Base-by-base conservation (phyloP, 2,113 vertebrate species). In the Sebastes schlegelii region DNA sequence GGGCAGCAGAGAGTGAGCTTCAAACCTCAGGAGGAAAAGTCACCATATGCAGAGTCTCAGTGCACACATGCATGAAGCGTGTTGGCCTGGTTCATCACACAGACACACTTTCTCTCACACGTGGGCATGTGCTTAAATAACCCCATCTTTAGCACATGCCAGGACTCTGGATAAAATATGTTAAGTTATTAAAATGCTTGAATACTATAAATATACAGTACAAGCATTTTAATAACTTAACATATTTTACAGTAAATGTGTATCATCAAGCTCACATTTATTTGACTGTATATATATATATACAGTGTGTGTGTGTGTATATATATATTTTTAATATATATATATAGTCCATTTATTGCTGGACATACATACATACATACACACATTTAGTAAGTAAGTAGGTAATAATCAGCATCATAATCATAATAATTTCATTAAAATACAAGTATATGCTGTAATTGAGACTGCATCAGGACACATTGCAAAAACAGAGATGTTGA, bases 1-100 rank as follows among this genome's bases (percentile, higher is more conserved):
- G 69, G 95, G 95, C 84, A 95, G 92, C 51, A 93, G 88, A 84
- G 92, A 80, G 42, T 79, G 10, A 21, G 77, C 57, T 45, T 57
- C 51, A 6, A 85, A 17, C 49, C 80, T 64, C 61, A 46, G 34
- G 63, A 77, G 62, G 1, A 72, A 40, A 57, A 82, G n/a, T 86
- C 82, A 64, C 88, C 91, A 72, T 90, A 82, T 79, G 80, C 64
- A 80, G 63, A 70, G 46, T 48, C 10, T 77, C 8, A 13, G 81
- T 66, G 91, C 85, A 90, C 86, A 93, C 89, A 84, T 91, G 91
- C 86, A 86, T 92, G 57, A 90, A 89, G 65, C 34, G 52, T 60
- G 77, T 76, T 66, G 21, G 26, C 42, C 57, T 58, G 68, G 70
- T 40, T 80, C 65, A 68, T 80, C 76, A 76, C 82, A 77, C 75